These are phyloP conservation scores for Acanthurus tractus DNA, from an alignment of 2,797 vertebrate genomes.

Conservation along the genomic window DNA sequence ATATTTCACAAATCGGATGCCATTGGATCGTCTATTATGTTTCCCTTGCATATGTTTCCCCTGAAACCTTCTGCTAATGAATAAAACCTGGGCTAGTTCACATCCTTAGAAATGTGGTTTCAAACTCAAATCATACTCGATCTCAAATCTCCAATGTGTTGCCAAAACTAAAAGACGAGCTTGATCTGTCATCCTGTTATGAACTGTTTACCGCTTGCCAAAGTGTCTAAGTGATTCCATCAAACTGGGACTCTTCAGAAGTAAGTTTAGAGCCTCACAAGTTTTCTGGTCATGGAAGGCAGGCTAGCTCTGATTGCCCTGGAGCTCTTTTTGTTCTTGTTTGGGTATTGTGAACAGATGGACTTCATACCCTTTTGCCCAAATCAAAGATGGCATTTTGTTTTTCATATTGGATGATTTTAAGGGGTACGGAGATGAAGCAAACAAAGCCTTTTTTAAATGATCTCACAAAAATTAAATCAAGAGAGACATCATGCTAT, in stretches of 20 bases:
- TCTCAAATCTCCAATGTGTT: conserved; percentile 35
- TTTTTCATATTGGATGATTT: conserved; percentile 79
- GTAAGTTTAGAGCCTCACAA: conserved; percentile 71
- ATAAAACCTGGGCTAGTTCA: conserved; percentile 72
- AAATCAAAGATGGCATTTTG: conserved; percentile 80
- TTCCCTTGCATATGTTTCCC: conserved; percentile 61
- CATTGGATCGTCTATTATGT: conserved; percentile 59
- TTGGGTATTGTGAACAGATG: conserved; percentile 84
- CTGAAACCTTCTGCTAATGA: conserved; percentile 73
- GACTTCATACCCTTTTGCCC: conserved; percentile 67
- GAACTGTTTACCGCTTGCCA: conserved; percentile 80
- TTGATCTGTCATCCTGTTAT: conserved; percentile 71
- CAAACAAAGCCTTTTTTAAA: conserved; percentile 75
- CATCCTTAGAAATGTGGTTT: conserved; percentile 72
- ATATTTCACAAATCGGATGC: conserved; percentile 58
- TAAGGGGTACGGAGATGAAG: conserved; percentile 55
- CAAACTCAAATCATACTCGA: conserved; percentile 23
- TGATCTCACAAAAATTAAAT: conserved; percentile 73
- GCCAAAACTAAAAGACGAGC: conserved; percentile 75
- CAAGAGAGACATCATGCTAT: conserved; percentile 62
- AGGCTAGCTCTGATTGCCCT: conserved; percentile 73
- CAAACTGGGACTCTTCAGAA: conserved; percentile 74
- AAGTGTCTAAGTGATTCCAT: conserved; percentile 80
- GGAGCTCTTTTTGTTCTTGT: conserved; percentile 80
- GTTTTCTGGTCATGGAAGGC: conserved; percentile 71